Evolutionary conservation across 2,113 vertebrate species (phyloP).

Genomic region (Sorex fumeus): DNA sequence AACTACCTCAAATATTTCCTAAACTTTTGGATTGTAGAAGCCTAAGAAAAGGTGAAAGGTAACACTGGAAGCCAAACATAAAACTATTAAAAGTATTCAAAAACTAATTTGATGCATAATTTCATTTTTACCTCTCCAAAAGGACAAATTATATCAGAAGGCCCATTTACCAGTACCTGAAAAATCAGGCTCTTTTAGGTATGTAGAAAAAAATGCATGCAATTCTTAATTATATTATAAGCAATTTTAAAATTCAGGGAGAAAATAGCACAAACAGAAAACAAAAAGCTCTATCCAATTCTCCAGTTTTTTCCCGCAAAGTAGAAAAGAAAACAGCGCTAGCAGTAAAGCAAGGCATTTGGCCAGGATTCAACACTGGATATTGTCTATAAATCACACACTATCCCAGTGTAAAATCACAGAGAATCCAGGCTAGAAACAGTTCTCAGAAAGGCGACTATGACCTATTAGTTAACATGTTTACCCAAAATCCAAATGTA

Average conservation of each 20-base stretch:
- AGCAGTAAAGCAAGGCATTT: background rate
- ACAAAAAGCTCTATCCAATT: background rate
- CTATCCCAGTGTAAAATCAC: background rate
- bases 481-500: background rate
- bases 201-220: slow-evolving; percentile 17
- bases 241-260: background rate
- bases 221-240: slow-evolving; percentile 31
- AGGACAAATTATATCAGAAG: slow-evolving; percentile 23
- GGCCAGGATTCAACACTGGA: background rate
- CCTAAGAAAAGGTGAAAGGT: background rate
- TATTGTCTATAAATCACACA: slow-evolving; percentile 26
- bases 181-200: slow-evolving; percentile 30
- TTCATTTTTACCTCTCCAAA: slow-evolving; percentile 53
- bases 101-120: slow-evolving; percentile 4
- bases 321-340: slow-evolving; percentile 43
- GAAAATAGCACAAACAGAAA: slow-evolving; percentile 28
- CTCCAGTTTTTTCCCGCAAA: slow-evolving; percentile 45
- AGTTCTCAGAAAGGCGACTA: background rate
- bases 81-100: background rate
- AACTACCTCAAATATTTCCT: slow-evolving; percentile 33
- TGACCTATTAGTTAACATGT: background rate
- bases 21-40: background rate
- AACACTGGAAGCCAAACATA: background rate
- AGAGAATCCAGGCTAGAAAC: background rate
- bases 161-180: slow-evolving; percentile 47